A percentile compares a stretch with the other conserved stretches of the same genome.
These are phyloP conservation scores for Oryzias melastigma DNA, from an alignment of 2,113 vertebrate species.

Conservation along the genomic window DNA sequence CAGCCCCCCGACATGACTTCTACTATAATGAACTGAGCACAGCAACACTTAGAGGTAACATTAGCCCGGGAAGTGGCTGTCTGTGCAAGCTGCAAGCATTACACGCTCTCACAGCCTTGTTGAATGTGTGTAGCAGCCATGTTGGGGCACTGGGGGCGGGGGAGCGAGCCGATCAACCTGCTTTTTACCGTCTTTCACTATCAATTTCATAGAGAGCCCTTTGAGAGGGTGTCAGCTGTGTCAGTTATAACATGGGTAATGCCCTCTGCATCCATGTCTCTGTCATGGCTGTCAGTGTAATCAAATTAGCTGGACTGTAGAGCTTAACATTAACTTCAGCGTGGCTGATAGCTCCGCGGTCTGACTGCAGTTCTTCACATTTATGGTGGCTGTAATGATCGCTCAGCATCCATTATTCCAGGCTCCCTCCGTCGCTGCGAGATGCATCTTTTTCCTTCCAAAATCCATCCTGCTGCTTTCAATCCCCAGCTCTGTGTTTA, in stretches of 20 bases:
- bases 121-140: conserved; percentile 14
- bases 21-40: conserved; percentile 17
- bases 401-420: conserved; percentile 28
- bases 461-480: background rate
- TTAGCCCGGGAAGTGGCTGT: conserved; percentile 2
- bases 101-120: conserved; percentile 8
- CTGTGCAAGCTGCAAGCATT: conserved; percentile 16
- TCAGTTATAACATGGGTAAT: conserved; percentile 50
- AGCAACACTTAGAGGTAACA: conserved; percentile 21
- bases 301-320: conserved; percentile 61
- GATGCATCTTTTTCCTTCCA: conserved; percentile 1
- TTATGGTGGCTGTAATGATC: conserved; percentile 55
- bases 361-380: conserved; percentile 52
- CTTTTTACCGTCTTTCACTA: conserved; percentile 10
- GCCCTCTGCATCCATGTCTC: conserved; percentile 26
- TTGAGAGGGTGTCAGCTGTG: conserved; percentile 40
- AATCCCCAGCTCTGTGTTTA: conserved; percentile 5
- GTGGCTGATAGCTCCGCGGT: conserved; percentile 42
- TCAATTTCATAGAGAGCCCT: conserved; percentile 29
- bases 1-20: conserved; percentile 23
- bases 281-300: conserved; percentile 56
- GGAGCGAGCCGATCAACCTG: background rate
- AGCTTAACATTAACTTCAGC: conserved; percentile 59
- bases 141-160: background rate
- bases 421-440: background rate